phyloP scores from a whole-genome alignment of 2,888 invertebrate species.

The Eremobia ochroleuca region DNA sequence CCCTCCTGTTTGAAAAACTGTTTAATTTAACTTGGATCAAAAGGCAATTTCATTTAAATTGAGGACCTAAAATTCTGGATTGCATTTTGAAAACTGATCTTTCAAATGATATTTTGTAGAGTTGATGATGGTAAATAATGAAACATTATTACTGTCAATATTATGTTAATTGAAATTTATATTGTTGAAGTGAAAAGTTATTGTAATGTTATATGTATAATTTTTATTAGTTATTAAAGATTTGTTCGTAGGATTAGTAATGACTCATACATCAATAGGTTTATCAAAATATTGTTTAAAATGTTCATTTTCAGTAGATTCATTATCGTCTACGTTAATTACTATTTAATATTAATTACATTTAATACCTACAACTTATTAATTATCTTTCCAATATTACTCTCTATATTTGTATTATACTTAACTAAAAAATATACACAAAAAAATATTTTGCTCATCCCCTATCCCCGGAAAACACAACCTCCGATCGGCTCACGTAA shows the following conservation, averaged over 20 bases:
- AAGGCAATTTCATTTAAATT: conserved; percentile 46
- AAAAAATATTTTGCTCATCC: conserved; percentile 32
- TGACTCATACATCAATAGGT: not conserved
- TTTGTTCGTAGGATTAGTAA: not conserved
- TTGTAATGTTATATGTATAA: not conserved
- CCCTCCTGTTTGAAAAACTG: conserved; percentile 25
- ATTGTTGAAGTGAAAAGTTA: not conserved
- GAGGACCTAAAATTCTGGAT: not conserved
- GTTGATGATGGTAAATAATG: not conserved
- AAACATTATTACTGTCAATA: not conserved
- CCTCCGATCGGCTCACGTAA: conserved; percentile 70
- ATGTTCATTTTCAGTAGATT: not conserved
- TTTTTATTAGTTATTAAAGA: not conserved
- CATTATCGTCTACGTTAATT: not conserved
- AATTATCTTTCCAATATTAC: not conserved
- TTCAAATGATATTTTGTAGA: not conserved
- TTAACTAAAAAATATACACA: too few species aligned
- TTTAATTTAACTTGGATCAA: conserved; percentile 45
- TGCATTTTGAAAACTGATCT: not conserved
- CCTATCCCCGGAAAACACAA: conserved; percentile 43
- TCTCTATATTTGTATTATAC: too few species aligned
- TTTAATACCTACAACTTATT: not conserved
- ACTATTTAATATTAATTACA: not conserved
- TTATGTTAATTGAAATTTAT: not conserved
- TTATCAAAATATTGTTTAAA: not conserved